These are phyloP conservation scores for Papilio demoleus DNA, from an alignment of 2,888 invertebrate genomes.

Conservation along the genomic window DNA sequence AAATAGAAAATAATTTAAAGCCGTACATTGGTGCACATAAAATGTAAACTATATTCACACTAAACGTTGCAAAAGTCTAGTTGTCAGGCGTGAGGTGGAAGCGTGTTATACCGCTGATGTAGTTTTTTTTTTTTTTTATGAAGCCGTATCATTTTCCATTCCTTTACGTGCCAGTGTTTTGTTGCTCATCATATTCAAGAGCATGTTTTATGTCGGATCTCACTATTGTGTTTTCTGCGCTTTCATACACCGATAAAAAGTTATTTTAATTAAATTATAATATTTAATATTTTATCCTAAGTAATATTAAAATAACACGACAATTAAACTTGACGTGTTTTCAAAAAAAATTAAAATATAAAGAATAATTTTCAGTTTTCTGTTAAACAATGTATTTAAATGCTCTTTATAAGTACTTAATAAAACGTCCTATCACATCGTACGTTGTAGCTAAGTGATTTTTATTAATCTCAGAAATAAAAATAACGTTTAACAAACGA, in stretches of 20 bases:
- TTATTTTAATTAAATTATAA: neutral
- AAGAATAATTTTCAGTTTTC: no score
- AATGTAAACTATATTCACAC: neutral
- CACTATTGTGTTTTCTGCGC: neutral
- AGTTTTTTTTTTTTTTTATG: conserved; percentile 55
- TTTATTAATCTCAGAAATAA: neutral
- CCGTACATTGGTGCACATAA: neutral
- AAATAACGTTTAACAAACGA: neutral
- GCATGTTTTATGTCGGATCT: conserved; percentile 16
- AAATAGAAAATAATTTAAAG: neutral
- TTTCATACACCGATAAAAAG: neutral
- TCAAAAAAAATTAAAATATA: neutral
- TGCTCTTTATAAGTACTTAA: no score
- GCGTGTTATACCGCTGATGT: conserved; percentile 39
- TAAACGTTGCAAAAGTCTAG: conserved; percentile 29
- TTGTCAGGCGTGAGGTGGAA: conserved; percentile 19
- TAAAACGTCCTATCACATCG: no score
- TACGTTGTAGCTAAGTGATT: neutral
- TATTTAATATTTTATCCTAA: neutral
- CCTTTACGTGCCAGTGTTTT: conserved; percentile 53
- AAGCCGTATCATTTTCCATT: conserved; percentile 52
- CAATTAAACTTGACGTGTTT: neutral
- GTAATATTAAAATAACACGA: neutral
- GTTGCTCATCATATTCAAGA: conserved; percentile 55
- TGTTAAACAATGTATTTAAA: no score